These are phyloP conservation scores for Phengaris arion DNA, from an alignment of 2,888 invertebrate genomes.

Conservation along the genomic window DNA sequence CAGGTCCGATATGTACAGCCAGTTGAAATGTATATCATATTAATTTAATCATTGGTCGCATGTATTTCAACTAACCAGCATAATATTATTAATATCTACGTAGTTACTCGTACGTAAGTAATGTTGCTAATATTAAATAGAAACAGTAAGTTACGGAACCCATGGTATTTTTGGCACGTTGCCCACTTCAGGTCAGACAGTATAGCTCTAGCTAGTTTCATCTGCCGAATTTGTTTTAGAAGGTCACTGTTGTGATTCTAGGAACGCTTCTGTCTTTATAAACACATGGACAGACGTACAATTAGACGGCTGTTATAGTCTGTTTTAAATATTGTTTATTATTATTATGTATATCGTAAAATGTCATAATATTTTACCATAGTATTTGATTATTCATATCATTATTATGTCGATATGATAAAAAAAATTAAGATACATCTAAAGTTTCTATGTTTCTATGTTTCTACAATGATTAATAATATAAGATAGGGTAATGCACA, in stretches of 20 bases:
- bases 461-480: no score
- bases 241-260: conserved; percentile 65
- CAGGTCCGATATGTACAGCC: no score
- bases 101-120: no score
- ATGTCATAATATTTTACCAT: neutral
- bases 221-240: conserved; percentile 46
- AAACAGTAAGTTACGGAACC: neutral
- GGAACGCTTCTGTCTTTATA: conserved; percentile 58
- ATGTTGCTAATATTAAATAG: neutral
- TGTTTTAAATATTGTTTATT: neutral
- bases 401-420: neutral
- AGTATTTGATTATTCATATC: neutral
- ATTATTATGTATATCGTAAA: neutral
- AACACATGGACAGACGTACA: conserved; percentile 53
- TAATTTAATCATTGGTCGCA: no score
- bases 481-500: no score
- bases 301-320: conserved; percentile 58
- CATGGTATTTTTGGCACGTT: neutral
- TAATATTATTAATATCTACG: no score
- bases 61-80: no score
- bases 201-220: conserved; percentile 37
- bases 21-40: no score
- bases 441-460: no score
- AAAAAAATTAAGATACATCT: no score
- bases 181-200: conserved; percentile 5